phyloP scores from a whole-genome alignment of 2,797 vertebrate species.

The Cyprinodon diabolis region DNA sequence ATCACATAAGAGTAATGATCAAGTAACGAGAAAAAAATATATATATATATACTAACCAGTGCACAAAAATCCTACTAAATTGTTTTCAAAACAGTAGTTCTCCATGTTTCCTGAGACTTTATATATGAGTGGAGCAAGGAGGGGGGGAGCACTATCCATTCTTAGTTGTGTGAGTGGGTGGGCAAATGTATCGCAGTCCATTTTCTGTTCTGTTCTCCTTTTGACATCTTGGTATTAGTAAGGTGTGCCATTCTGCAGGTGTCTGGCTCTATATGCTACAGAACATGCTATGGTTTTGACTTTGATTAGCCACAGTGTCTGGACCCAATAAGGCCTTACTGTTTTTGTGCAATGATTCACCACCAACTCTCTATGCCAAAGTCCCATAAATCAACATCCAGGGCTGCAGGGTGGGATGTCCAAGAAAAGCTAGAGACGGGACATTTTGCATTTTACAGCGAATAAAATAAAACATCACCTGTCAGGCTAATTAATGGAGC shows the following conservation, averaged over 20 bases:
- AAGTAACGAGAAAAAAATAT: constrained; percentile 2
- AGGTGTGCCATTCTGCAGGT: constrained; percentile 34
- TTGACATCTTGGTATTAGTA: constrained; percentile 21
- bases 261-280: background rate
- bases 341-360: constrained; percentile 22
- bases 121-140: constrained; percentile 12
- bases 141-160: constrained; percentile 1
- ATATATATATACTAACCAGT: constrained; percentile 25
- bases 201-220: constrained; percentile 11
- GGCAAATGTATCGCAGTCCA: constrained; percentile 16
- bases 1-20: constrained; percentile 33
- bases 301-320: constrained; percentile 32
- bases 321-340: constrained; percentile 24
- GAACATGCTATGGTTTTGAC: constrained; percentile 19
- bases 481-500: background rate
- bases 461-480: background rate
- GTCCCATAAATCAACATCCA: constrained; percentile 31
- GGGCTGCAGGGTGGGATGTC: background rate
- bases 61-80: constrained; percentile 48
- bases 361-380: constrained; percentile 1
- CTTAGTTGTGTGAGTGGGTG: constrained; percentile 45
- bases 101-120: constrained; percentile 37
- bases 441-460: constrained; percentile 20
- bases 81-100: constrained; percentile 63
- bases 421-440: constrained; percentile 10